Evolutionary conservation across 2,113 vertebrate species (phyloP).

Genomic region (Platichthys flesus): DNA sequence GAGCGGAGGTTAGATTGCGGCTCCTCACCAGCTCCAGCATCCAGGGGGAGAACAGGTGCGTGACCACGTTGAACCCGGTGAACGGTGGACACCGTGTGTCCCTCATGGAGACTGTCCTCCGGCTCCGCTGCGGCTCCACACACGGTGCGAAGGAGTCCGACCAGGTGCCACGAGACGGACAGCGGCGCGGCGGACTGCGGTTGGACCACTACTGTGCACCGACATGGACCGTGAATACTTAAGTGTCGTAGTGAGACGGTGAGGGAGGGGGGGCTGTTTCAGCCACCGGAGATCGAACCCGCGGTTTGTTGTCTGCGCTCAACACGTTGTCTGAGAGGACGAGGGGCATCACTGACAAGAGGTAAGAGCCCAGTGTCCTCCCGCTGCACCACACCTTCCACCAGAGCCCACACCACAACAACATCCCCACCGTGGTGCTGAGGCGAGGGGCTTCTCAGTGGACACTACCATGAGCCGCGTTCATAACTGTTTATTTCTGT

Average conservation of each 20-base stretch:
- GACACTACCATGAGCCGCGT: too few species aligned
- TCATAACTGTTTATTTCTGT: too few species aligned
- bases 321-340: constrained; percentile 78
- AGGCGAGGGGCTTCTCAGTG: too few species aligned
- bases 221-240: constrained; percentile 58
- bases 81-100: neutral
- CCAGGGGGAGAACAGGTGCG: constrained; percentile 54
- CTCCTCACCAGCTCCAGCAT: neutral
- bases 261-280: neutral
- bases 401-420: too few species aligned
- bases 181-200: neutral
- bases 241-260: constrained; percentile 23
- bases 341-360: constrained; percentile 57
- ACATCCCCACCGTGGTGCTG: too few species aligned
- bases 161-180: constrained; percentile 60
- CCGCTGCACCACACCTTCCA: constrained; percentile 15
- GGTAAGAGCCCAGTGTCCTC: constrained; percentile 65
- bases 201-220: constrained; percentile 10
- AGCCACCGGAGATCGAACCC: neutral
- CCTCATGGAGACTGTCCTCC: neutral
- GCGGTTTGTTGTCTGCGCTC: constrained; percentile 60
- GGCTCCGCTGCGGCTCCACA: constrained; percentile 11
- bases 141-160: constrained; percentile 37
- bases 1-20: constrained; percentile 70
- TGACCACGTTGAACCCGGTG: neutral